These are phyloP conservation scores for Scaptomyza pallida DNA, from an alignment of 1,140 invertebrate genomes.

Conservation along the genomic window DNA sequence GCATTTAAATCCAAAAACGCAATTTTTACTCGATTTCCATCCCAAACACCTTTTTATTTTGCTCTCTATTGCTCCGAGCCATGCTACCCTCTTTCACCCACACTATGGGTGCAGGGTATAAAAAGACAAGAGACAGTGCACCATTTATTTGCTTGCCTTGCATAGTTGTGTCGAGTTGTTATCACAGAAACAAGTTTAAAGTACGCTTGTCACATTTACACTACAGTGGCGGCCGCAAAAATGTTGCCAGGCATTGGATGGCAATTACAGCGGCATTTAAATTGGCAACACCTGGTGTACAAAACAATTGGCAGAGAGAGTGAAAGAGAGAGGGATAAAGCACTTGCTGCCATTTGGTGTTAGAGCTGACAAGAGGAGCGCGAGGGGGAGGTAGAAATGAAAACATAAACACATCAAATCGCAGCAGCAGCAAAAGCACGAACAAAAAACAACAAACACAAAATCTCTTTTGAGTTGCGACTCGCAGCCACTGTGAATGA, in stretches of 20 bases:
- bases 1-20: too few relatives aligned
- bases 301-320: constrained; percentile 61
- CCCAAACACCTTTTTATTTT: too few relatives aligned
- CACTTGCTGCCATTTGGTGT: not conserved
- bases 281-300: constrained; percentile 75
- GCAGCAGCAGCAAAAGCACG: constrained; percentile 52
- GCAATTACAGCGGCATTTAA: constrained; percentile 73
- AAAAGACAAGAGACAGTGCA: constrained; percentile 23
- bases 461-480: constrained; percentile 69
- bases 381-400: constrained; percentile 24
- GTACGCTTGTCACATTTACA: constrained; percentile 4
- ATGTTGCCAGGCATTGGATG: constrained; percentile 17
- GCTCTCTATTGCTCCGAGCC: too few relatives aligned
- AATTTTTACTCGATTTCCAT: too few relatives aligned
- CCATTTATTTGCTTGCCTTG: constrained; percentile 27
- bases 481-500: constrained; percentile 34
- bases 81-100: too few relatives aligned
- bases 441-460: constrained; percentile 58
- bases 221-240: constrained; percentile 33
- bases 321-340: constrained; percentile 36
- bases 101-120: not conserved
- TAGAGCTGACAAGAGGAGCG: not conserved
- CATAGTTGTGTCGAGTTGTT: constrained; percentile 7
- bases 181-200: constrained; percentile 48
- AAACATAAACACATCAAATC: constrained; percentile 76